These are phyloP conservation scores for Heliothis peltigera DNA, from an alignment of 2,888 invertebrate species.

Conservation along the genomic window DNA sequence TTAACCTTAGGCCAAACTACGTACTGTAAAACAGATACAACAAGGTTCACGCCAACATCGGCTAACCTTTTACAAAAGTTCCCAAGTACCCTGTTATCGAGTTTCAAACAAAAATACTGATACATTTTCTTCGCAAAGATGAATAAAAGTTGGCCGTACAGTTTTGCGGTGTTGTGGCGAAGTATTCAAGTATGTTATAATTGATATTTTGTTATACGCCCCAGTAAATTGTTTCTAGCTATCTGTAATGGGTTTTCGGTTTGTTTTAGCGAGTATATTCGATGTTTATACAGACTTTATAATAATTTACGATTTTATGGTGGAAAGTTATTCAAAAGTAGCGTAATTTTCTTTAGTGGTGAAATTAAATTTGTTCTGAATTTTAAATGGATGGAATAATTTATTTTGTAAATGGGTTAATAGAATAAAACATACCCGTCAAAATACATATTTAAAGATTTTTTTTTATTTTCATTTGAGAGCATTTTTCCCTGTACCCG, in stretches of 20 bases:
- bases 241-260: slow-evolving; percentile 34
- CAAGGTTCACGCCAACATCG: slow-evolving; percentile 56
- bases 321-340: background rate
- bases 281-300: slow-evolving; percentile 6
- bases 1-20: slow-evolving; percentile 27
- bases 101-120: slow-evolving; percentile 75
- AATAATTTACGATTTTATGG: background rate
- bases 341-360: too few species aligned
- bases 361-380: too few species aligned
- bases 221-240: slow-evolving; percentile 36
- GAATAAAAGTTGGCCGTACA: slow-evolving; percentile 50
- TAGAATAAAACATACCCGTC: too few species aligned
- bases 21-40: slow-evolving; percentile 22
- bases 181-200: slow-evolving; percentile 59
- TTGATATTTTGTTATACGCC: slow-evolving; percentile 58
- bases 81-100: slow-evolving; percentile 70
- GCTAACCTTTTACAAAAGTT: slow-evolving; percentile 75
- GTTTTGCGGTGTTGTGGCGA: slow-evolving; percentile 35
- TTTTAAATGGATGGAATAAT: too few species aligned
- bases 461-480: too few species aligned
- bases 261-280: slow-evolving; percentile 25
- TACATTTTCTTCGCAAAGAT: slow-evolving; percentile 66
- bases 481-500: too few species aligned
- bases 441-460: too few species aligned
- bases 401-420: too few species aligned